phyloP scores from a whole-genome alignment of 2,113 vertebrate species.

The Pelecanoides urinatrix region DNA sequence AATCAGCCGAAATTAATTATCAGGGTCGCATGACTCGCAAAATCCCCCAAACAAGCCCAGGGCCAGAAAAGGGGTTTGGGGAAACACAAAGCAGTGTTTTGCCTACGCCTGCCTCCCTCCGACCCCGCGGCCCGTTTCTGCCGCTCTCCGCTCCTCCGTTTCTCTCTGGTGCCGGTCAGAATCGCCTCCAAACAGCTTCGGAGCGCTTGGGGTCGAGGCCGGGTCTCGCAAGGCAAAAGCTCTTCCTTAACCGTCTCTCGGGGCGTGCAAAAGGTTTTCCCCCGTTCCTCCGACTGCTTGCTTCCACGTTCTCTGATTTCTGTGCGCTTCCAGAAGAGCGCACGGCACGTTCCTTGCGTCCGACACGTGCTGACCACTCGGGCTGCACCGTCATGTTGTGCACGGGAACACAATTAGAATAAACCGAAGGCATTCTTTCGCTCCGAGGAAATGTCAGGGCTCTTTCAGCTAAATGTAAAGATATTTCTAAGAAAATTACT shows the following conservation, averaged over 20 bases:
- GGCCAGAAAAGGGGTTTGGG: background rate
- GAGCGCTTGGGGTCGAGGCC: fast-evolving
- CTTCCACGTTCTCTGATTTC: fast-evolving
- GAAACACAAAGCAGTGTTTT: background rate
- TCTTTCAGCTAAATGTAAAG: background rate
- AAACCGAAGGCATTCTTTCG: background rate
- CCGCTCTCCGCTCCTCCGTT: background rate
- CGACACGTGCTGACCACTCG: background rate
- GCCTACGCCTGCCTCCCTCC: background rate
- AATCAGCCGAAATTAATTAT: conserved; percentile 35
- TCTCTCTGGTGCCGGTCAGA: background rate
- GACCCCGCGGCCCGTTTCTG: fast-evolving
- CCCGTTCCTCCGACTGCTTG: fast-evolving
- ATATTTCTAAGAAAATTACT: background rate
- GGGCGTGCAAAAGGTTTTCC: background rate
- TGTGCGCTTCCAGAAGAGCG: fast-evolving
- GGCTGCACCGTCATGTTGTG: fast-evolving
- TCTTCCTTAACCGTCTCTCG: fast-evolving
- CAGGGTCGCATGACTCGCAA: background rate
- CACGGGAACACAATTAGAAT: fast-evolving
- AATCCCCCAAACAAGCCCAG: background rate
- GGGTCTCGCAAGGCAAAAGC: fast-evolving
- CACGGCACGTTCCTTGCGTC: background rate
- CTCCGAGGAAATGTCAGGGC: background rate
- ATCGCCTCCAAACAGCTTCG: fast-evolving